A percentile compares a stretch with the other conserved stretches of the same genome.
phyloP scores from a whole-genome alignment of 2,888 invertebrate genomes.

The Yponomeuta sedellus region DNA sequence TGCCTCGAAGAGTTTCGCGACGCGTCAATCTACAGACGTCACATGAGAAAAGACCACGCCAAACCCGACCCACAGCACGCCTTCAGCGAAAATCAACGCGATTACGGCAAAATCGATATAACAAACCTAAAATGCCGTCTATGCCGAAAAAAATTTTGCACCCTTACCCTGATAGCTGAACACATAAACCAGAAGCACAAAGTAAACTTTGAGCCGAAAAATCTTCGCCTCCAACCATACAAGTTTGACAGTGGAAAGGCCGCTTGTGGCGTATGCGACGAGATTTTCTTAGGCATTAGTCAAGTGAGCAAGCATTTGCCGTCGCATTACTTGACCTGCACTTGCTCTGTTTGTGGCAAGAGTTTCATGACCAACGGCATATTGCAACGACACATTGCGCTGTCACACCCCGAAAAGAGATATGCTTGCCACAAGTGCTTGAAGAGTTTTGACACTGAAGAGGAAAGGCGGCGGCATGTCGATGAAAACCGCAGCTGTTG shows the following conservation, averaged over 20 bases:
- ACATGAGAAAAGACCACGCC: slow-evolving; percentile 33
- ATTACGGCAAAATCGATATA: slow-evolving; percentile 30
- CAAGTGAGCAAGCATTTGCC: slow-evolving; percentile 36
- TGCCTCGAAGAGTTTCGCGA: slow-evolving; percentile 32
- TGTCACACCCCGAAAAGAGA: slow-evolving; percentile 13
- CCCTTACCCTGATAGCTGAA: slow-evolving; percentile 25
- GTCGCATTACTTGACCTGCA: slow-evolving; percentile 33
- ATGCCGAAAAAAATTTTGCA: slow-evolving; percentile 26
- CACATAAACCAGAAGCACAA: slow-evolving; percentile 29
- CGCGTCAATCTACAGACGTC: slow-evolving; percentile 33
- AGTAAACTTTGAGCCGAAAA: slow-evolving; percentile 20
- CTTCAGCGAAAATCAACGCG: slow-evolving; percentile 17
- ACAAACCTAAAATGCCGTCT: slow-evolving; percentile 33
- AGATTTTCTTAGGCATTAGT: slow-evolving; percentile 29
- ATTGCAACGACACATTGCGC: slow-evolving; percentile 27
- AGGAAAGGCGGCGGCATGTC: slow-evolving; percentile 14
- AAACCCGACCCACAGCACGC: slow-evolving; percentile 20
- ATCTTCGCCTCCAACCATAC: slow-evolving; percentile 33
- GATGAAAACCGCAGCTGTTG: slow-evolving; percentile 9
- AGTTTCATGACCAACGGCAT: slow-evolving; percentile 29
- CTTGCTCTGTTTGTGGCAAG: slow-evolving; percentile 38
- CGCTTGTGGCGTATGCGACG: slow-evolving; percentile 30
- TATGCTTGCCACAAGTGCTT: slow-evolving; percentile 23
- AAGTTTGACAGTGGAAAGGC: slow-evolving; percentile 25
- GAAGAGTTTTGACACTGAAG: slow-evolving; percentile 16